Percentiles rank a stretch among this genome's conserved stretches.
Evolutionary conservation across 2,888 invertebrate genomes (phyloP).

Genomic region (Aphrophora alni): DNA sequence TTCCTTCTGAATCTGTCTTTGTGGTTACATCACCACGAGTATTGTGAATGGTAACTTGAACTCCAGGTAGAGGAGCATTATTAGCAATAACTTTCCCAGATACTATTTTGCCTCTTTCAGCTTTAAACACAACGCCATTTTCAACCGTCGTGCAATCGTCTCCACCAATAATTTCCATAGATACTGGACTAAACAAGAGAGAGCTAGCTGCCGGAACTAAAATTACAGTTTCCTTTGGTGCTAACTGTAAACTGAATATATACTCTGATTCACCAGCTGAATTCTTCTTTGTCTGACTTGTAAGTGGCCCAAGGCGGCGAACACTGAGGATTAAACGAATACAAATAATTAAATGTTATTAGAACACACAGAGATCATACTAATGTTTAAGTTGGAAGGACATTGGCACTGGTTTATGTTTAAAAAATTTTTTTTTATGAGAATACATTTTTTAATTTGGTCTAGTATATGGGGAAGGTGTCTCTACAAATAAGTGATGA

Average conservation of each 20-base stretch:
- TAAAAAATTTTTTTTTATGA: too few relatives aligned
- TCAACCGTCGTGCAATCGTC: constrained; percentile 61
- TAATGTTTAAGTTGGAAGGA: too few relatives aligned
- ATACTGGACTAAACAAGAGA: constrained; percentile 72
- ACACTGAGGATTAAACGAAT: constrained; percentile 31
- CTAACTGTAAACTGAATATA: constrained; percentile 57
- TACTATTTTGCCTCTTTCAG: constrained; percentile 71
- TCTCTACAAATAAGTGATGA: too few relatives aligned
- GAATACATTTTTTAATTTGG: too few relatives aligned
- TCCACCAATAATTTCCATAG: constrained; percentile 66
- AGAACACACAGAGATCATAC: too few relatives aligned
- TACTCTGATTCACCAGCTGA: constrained; percentile 51
- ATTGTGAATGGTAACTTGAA: constrained; percentile 60
- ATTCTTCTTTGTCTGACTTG: constrained; percentile 49
- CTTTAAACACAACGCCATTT: constrained; percentile 63
- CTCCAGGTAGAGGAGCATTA: constrained; percentile 65
- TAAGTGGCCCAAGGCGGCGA: constrained; percentile 13
- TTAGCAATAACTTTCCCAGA: constrained; percentile 62
- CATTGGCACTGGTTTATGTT: too few relatives aligned
- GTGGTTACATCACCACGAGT: constrained; percentile 57
- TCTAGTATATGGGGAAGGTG: too few relatives aligned
- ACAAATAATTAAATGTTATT: constrained; percentile 17
- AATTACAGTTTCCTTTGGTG: constrained; percentile 62
- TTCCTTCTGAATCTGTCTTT: constrained; percentile 72
- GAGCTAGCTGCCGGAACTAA: constrained; percentile 74